Percentiles rank a stretch among this genome's conserved stretches.
Evolutionary conservation across 1,140 invertebrate genomes (phyloP).

Genomic region (Drosophila arawakana): DNA sequence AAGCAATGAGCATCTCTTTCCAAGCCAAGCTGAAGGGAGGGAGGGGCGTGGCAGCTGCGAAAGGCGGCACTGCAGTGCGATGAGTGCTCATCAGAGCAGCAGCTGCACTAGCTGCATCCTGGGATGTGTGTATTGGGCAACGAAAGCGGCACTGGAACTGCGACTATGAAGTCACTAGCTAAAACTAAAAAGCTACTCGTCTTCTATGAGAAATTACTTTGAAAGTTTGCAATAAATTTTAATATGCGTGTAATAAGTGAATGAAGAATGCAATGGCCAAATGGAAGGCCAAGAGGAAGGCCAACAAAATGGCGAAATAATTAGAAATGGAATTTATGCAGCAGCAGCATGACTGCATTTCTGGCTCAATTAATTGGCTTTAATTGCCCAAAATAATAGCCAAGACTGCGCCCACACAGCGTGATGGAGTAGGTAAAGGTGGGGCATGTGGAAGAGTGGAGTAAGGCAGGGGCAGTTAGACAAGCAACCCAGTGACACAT

Average conservation of each 20-base stretch:
- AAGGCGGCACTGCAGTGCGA: slow-evolving; percentile 29
- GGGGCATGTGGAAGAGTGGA: not conserved
- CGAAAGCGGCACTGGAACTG: not conserved
- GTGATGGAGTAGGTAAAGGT: not conserved
- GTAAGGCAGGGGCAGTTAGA: slow-evolving; percentile 6
- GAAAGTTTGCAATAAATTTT: slow-evolving; percentile 83
- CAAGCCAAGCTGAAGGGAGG: slow-evolving; percentile 1
- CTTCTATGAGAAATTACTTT: slow-evolving; percentile 80
- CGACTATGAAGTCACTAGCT: slow-evolving; percentile 7
- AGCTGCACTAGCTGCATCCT: slow-evolving; percentile 21
- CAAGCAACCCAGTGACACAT: slow-evolving; percentile 78
- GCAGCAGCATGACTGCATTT: slow-evolving; percentile 17
- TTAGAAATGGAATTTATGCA: slow-evolving; percentile 72
- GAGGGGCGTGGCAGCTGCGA: slow-evolving; percentile 9
- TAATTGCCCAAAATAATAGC: slow-evolving; percentile 64
- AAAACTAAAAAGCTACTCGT: slow-evolving; percentile 50
- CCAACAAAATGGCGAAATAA: slow-evolving; percentile 62
- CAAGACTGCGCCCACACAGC: slow-evolving; percentile 37
- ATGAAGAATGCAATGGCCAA: slow-evolving; percentile 63
- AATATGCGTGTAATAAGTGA: slow-evolving; percentile 82
- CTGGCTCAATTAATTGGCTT: slow-evolving; percentile 27
- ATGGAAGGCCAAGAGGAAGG: slow-evolving; percentile 1
- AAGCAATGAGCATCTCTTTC: slow-evolving; percentile 69
- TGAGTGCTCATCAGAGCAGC: slow-evolving; percentile 45
- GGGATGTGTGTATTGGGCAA: slow-evolving; percentile 12